Evolutionary conservation across 2,113 vertebrate genomes (phyloP).

Genomic region (Parus major): DNA sequence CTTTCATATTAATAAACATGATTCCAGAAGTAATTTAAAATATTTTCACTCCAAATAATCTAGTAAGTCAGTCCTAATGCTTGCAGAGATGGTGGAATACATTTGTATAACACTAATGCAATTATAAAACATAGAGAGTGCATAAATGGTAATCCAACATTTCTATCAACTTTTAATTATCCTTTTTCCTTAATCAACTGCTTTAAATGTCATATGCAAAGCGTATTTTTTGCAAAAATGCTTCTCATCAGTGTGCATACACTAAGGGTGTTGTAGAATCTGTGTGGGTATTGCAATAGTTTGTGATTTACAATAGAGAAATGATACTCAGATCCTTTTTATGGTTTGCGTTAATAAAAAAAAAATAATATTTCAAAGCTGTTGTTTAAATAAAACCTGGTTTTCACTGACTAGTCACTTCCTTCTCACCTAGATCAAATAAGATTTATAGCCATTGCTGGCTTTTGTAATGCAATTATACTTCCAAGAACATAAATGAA

Average conservation of each 20-base stretch:
- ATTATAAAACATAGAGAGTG: slow-evolving; percentile 38
- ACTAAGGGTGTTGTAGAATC: slow-evolving; percentile 7
- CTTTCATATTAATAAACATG: slow-evolving; percentile 17
- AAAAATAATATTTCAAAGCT: not conserved
- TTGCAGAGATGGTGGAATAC: not conserved
- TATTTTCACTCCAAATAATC: slow-evolving; percentile 24
- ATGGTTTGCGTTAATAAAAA: slow-evolving; percentile 24
- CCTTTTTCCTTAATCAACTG: slow-evolving; percentile 70
- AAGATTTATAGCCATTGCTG: not conserved
- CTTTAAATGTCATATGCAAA: slow-evolving; percentile 76
- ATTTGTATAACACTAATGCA: slow-evolving; percentile 9
- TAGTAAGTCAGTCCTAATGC: not conserved
- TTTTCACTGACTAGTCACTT: not conserved
- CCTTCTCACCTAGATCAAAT: not conserved
- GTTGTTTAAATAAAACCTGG: slow-evolving; percentile 4
- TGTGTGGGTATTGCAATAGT: not conserved
- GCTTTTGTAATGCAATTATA: not conserved
- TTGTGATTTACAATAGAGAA: not conserved
- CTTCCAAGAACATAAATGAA: not conserved
- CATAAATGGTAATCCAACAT: slow-evolving; percentile 60
- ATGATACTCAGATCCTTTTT: not conserved
- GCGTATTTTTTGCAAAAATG: slow-evolving; percentile 64
- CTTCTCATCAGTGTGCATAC: slow-evolving; percentile 41
- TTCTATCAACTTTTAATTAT: slow-evolving; percentile 69
- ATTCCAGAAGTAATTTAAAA: slow-evolving; percentile 37